Conservation (phyloP, 2,888 invertebrate species). For the Microctonus hyperodae region DNA sequence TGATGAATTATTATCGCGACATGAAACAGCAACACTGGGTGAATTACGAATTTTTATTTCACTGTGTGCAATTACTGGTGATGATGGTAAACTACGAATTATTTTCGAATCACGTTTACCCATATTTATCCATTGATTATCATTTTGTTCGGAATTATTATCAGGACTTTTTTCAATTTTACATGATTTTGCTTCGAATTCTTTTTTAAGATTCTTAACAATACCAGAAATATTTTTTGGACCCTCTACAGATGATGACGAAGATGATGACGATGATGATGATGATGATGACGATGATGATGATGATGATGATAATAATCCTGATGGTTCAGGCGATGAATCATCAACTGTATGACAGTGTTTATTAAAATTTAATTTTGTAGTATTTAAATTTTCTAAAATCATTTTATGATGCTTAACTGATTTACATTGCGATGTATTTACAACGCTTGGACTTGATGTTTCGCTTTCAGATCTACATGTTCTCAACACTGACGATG, state of each 20-base stretch:
- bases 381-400: slow-evolving; percentile 63
- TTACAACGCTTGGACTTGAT: slow-evolving; percentile 62
- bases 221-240: slow-evolving; percentile 70
- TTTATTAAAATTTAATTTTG: slow-evolving; percentile 57
- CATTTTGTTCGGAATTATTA: slow-evolving; percentile 33
- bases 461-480: slow-evolving; percentile 62
- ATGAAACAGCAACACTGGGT: slow-evolving; percentile 34
- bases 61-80: slow-evolving; percentile 70
- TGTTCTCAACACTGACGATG: slow-evolving; percentile 51
- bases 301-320: slow-evolving; percentile 29
- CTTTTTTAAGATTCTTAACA: slow-evolving; percentile 85
- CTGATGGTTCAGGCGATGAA: slow-evolving; percentile 46
- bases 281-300: slow-evolving; percentile 32
- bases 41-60: slow-evolving; percentile 57
- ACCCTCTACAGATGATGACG: slow-evolving; percentile 50
- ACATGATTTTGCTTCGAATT: slow-evolving; percentile 81
- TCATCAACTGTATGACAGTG: slow-evolving; percentile 59
- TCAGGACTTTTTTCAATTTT: slow-evolving; percentile 54
- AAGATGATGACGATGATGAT: slow-evolving; percentile 34
- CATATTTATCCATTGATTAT: slow-evolving; percentile 46
- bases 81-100: slow-evolving; percentile 61
- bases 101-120: slow-evolving; percentile 52
- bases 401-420: slow-evolving; percentile 67
- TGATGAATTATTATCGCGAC: slow-evolving; percentile 25
- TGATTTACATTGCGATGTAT: slow-evolving; percentile 65